Conservation (phyloP, 2,888 invertebrate genomes). For the Phaonia tiefii region DNA sequence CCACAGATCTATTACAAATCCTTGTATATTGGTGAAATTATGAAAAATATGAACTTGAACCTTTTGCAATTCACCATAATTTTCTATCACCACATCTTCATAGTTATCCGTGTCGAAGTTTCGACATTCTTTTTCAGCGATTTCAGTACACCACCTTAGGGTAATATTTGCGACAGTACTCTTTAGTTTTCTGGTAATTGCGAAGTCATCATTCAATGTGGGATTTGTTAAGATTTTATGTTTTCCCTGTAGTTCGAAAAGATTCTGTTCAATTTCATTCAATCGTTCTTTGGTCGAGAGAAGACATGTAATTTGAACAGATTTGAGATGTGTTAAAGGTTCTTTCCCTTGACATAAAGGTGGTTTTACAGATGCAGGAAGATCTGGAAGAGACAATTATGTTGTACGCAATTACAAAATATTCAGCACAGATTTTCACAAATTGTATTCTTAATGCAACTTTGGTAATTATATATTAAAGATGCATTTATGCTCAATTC, state of each 20-base stretch:
- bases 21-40: constrained; percentile 69
- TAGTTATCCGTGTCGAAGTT: not conserved
- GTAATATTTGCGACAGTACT: constrained; percentile 40
- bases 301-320: constrained; percentile 69
- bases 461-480: too few relatives aligned
- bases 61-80: constrained; percentile 42
- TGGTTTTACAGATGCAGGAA: constrained; percentile 74
- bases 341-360: constrained; percentile 73
- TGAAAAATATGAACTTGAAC: constrained; percentile 70
- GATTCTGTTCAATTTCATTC: constrained; percentile 62
- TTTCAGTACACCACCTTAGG: constrained; percentile 25
- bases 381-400: constrained; percentile 68
- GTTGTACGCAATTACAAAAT: too few relatives aligned
- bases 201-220: constrained; percentile 39
- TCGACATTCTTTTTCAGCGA: not conserved
- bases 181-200: constrained; percentile 16
- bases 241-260: constrained; percentile 68
- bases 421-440: too few relatives aligned
- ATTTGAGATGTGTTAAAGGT: constrained; percentile 73
- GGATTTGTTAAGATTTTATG: constrained; percentile 70
- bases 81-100: not conserved
- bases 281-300: constrained; percentile 65
- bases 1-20: constrained; percentile 41
- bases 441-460: too few relatives aligned
- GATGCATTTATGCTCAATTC: too few relatives aligned